Evolutionary conservation across 1,140 invertebrate species (phyloP).

Genomic region (Hermetia illucens): DNA sequence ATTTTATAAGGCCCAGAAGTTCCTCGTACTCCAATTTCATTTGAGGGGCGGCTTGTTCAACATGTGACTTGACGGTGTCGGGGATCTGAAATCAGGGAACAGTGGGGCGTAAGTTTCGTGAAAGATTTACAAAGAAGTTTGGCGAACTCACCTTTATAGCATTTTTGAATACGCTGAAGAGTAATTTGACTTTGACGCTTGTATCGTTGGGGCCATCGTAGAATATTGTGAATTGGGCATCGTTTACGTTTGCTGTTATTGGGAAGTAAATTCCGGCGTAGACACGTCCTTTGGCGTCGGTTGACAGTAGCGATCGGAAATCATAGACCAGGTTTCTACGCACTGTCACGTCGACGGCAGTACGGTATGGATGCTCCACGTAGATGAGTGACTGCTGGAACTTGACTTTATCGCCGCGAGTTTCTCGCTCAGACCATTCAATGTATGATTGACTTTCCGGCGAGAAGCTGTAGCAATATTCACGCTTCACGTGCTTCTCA

Average conservation of each 20-base stretch:
- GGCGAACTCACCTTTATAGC: conserved; percentile 40
- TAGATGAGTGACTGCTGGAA: conserved; percentile 60
- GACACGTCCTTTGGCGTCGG: conserved; percentile 65
- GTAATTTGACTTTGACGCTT: conserved; percentile 44
- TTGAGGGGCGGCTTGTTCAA: conserved; percentile 54
- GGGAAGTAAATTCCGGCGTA: conserved; percentile 75
- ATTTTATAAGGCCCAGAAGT: conserved; percentile 43
- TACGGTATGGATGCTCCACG: conserved; percentile 59
- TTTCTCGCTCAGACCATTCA: conserved; percentile 64
- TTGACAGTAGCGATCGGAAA: conserved; percentile 64
- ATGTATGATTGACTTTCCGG: conserved; percentile 54
- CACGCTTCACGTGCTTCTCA: conserved; percentile 54
- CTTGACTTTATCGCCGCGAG: conserved; percentile 41
- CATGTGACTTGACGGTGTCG: conserved; percentile 41
- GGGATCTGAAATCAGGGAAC: conserved; percentile 36
- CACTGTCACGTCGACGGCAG: conserved; percentile 71
- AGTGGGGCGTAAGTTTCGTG: background rate
- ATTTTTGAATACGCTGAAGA: conserved; percentile 49
- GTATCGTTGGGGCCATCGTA: conserved; percentile 51
- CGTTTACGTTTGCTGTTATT: conserved; percentile 39
- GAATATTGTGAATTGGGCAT: conserved; percentile 61
- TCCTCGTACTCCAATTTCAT: conserved; percentile 46
- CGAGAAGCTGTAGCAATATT: conserved; percentile 63
- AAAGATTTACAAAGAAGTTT: background rate
- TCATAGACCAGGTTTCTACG: conserved; percentile 78